phyloP scores from a whole-genome alignment of 1,140 invertebrate species.

The Thaumetopoea pityocampa region DNA sequence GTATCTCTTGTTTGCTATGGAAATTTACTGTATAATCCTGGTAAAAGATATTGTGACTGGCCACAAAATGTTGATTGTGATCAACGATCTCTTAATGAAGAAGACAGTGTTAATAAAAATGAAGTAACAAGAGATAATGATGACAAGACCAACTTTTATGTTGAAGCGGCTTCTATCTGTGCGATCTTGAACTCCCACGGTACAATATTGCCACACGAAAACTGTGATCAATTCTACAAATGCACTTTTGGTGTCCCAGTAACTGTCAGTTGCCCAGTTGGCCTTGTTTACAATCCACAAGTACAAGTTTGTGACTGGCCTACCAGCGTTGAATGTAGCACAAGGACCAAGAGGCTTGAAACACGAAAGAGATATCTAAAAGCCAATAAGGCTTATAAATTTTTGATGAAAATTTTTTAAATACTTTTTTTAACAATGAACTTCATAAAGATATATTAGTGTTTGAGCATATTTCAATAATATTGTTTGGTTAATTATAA shows the following conservation, averaged over 20 bases:
- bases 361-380: too few relatives aligned
- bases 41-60: constrained; percentile 2
- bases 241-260: neutral
- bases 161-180: neutral
- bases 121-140: neutral
- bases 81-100: neutral
- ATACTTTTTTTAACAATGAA: too few relatives aligned
- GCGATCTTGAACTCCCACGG: neutral
- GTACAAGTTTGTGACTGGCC: constrained; percentile 19
- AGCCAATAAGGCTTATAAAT: too few relatives aligned
- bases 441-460: too few relatives aligned
- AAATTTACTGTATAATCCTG: constrained; percentile 13
- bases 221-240: constrained; percentile 3
- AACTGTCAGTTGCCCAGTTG: constrained; percentile 1
- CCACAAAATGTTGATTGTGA: constrained; percentile 1
- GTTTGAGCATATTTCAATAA: too few relatives aligned
- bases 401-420: too few relatives aligned
- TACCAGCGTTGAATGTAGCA: constrained; percentile 3
- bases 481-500: too few relatives aligned
- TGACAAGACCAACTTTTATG: too few relatives aligned
- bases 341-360: neutral
- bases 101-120: neutral
- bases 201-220: neutral
- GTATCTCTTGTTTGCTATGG: constrained; percentile 4
- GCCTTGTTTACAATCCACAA: constrained; percentile 15